A percentile compares a stretch with the other conserved stretches of the same genome.
Conservation (phyloP, 2,888 invertebrate species). For the Leucophenga maculata region DNA sequence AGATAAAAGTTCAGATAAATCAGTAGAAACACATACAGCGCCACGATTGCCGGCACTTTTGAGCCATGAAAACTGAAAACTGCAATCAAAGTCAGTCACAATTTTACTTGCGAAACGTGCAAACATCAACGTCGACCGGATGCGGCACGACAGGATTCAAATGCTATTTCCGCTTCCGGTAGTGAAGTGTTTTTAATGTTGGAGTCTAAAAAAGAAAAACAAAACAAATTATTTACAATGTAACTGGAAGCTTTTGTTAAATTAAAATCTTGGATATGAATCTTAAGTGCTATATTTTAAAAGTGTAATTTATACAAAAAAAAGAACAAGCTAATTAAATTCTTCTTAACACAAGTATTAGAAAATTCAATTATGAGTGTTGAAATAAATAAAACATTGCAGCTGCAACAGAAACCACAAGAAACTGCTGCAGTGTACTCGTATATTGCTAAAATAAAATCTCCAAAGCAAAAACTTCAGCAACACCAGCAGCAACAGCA, state of each 20-base stretch:
- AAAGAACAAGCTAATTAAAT: neutral
- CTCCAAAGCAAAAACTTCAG: conserved; percentile 17
- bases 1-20: conserved; percentile 16
- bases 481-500: conserved; percentile 36
- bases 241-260: too few relatives aligned
- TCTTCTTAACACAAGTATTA: conserved; percentile 49
- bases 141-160: neutral
- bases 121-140: conserved; percentile 21
- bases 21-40: neutral
- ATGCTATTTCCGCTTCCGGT: too few relatives aligned
- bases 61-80: conserved; percentile 36
- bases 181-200: too few relatives aligned
- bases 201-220: too few relatives aligned
- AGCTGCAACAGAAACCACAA: conserved; percentile 25
- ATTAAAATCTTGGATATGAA: too few relatives aligned
- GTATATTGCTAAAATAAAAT: conserved; percentile 4
- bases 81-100: conserved; percentile 54
- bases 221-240: too few relatives aligned
- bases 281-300: neutral
- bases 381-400: conserved; percentile 41
- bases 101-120: conserved; percentile 49
- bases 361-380: conserved; percentile 62
- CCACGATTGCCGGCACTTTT: neutral
- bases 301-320: neutral
- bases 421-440: conserved; percentile 15